phyloP scores from a whole-genome alignment of 2,888 invertebrate genomes.

The Eilema caniola region DNA sequence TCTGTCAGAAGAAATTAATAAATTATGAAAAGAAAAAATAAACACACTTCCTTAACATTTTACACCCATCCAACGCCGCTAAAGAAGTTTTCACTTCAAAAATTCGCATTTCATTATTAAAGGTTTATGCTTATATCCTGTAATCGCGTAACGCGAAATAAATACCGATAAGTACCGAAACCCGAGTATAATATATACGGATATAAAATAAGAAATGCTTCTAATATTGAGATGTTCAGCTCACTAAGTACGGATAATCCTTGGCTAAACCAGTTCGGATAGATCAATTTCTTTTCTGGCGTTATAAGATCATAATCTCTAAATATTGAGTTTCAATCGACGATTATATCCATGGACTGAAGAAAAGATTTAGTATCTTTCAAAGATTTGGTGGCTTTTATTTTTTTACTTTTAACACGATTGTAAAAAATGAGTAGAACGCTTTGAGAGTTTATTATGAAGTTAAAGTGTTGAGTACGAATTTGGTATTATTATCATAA shows the following conservation, averaged over 20 bases:
- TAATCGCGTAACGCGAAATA: too few species aligned
- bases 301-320: conserved; percentile 1
- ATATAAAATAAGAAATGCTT: background rate
- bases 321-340: conserved; percentile 8
- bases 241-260: background rate
- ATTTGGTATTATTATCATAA: too few species aligned
- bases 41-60: too few species aligned
- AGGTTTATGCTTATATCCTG: too few species aligned
- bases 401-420: background rate
- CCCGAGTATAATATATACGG: background rate
- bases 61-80: too few species aligned
- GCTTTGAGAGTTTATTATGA: too few species aligned
- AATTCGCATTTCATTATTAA: too few species aligned
- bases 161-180: background rate
- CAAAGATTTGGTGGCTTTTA: background rate
- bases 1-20: too few species aligned
- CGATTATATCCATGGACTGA: background rate
- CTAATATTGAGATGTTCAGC: background rate
- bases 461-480: too few species aligned
- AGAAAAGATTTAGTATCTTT: background rate
- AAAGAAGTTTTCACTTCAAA: too few species aligned
- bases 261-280: background rate
- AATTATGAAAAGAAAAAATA: too few species aligned
- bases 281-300: background rate
- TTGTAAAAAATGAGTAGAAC: background rate